Evolutionary conservation across 2,797 vertebrate species (phyloP), one percentile per base, ranked within the genome.

Genomic region (Etheostoma perlongum): DNA sequence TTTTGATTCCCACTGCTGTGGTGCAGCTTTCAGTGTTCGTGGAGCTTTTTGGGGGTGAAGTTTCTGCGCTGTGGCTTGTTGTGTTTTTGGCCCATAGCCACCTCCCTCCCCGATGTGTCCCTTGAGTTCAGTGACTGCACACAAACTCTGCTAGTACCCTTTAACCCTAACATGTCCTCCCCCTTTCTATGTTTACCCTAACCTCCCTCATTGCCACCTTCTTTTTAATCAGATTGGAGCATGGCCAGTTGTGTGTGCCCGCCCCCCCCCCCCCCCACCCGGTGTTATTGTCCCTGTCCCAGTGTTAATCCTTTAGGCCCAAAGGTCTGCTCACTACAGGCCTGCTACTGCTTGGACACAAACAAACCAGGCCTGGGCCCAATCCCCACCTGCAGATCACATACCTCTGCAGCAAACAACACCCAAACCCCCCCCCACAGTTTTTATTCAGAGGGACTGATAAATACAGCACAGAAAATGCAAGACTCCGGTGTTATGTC

Each of bases 171-270:
- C 59, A 62, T 54, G 71, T 69, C 66, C 61, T 55, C 52, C 58
- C 49, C 19, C 55, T 62, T 60, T 53, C 55, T 61, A 49, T 58
- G 57, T 73, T 70, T 68, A 49, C 71, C 76, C 65, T 52, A 8
- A 46, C 47, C 55, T 67, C 69, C 60, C 53, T 71, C 67, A 13
- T 72, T 74, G 74, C 71, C 81, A 60, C 71, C 72, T 67, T 57
- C 51, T 68, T 72, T 83, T 70, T 74, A 81, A 76, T 83, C 86
- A 54, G 27, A 82, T 72, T 84, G 85, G 84, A 83, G 61, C 67
- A 2, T n/a, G 11, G 79, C 77, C 90, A 85, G 78, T 86, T 60
- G 13, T 81, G 82, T 75, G 80, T 85, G 36, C 9, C 9, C 33
- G 71, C 76, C 57, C 54, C 48, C 62, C 8, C 33, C 2, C 9